These are phyloP conservation scores for Dryococelus australis DNA, from an alignment of 2,888 invertebrate genomes.

Conservation along the genomic window DNA sequence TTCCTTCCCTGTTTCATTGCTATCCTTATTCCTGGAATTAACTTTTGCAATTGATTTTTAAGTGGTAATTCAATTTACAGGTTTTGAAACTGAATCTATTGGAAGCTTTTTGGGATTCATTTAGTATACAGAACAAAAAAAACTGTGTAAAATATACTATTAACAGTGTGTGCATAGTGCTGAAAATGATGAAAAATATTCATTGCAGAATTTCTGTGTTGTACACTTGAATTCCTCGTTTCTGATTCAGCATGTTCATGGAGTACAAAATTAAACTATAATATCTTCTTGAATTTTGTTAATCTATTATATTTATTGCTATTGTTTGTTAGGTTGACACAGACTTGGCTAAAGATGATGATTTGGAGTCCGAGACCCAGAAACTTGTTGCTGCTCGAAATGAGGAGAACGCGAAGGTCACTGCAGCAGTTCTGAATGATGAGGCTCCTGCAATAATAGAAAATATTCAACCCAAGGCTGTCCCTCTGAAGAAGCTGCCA, in stretches of 20 bases:
- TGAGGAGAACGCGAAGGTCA: constrained; percentile 57
- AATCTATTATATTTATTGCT: not conserved
- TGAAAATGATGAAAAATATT: too few species aligned
- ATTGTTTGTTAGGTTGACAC: not conserved
- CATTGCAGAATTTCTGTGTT: not conserved
- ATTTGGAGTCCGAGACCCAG: constrained; percentile 51
- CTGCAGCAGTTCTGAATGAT: constrained; percentile 48
- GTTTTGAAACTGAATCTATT: too few species aligned
- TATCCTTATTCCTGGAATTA: too few species aligned
- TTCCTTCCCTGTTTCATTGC: too few species aligned
- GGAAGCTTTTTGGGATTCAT: too few species aligned
- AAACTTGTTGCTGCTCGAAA: constrained; percentile 59
- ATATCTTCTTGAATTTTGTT: not conserved
- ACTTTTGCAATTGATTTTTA: too few species aligned
- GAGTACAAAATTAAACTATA: not conserved
- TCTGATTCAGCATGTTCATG: constrained; percentile 30
- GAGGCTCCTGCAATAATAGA: constrained; percentile 49
- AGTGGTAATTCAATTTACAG: too few species aligned
- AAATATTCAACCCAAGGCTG: constrained; percentile 45
- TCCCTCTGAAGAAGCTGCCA: constrained; percentile 53
- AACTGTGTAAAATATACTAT: too few species aligned
- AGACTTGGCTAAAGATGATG: not conserved
- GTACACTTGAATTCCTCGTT: constrained; percentile 27
- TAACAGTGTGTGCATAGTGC: too few species aligned
- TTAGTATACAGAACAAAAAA: too few species aligned